These are phyloP conservation scores for Gorsachius goisagi DNA, from an alignment of 2,113 vertebrate species.

Conservation along the genomic window DNA sequence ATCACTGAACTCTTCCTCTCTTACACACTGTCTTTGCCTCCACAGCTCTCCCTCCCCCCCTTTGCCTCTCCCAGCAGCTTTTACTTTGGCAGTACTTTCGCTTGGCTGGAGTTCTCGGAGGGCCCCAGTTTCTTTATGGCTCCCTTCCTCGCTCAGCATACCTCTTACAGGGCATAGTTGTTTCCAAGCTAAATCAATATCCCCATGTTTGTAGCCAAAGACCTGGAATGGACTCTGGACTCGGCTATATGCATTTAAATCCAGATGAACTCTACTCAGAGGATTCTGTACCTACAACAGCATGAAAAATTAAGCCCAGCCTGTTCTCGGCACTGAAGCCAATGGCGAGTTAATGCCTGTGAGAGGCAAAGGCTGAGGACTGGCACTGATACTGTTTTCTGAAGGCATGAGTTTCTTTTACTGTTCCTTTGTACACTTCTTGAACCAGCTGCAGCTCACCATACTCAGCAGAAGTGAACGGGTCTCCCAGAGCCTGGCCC, in stretches of 20 bases:
- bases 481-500: neutral
- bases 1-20: neutral
- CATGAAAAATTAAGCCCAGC: neutral
- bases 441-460: neutral
- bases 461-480: neutral
- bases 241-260: neutral
- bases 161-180: neutral
- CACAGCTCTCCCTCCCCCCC: neutral
- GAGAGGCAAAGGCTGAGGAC: neutral
- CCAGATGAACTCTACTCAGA: neutral
- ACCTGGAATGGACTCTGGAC: neutral
- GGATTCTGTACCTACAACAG: neutral
- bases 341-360: neutral
- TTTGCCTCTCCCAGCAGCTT: neutral
- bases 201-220: neutral
- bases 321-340: neutral
- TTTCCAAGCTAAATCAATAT: slow-evolving; percentile 5
- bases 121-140: neutral
- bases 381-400: neutral
- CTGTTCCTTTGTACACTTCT: neutral
- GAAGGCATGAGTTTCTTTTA: neutral
- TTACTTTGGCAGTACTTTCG: neutral
- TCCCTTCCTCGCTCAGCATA: neutral
- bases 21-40: neutral
- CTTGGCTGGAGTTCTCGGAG: neutral